A percentile compares a stretch with the other conserved stretches of the same genome.
Evolutionary conservation across 2,113 vertebrate genomes (phyloP).

Genomic region (Corvus hawaiiensis): DNA sequence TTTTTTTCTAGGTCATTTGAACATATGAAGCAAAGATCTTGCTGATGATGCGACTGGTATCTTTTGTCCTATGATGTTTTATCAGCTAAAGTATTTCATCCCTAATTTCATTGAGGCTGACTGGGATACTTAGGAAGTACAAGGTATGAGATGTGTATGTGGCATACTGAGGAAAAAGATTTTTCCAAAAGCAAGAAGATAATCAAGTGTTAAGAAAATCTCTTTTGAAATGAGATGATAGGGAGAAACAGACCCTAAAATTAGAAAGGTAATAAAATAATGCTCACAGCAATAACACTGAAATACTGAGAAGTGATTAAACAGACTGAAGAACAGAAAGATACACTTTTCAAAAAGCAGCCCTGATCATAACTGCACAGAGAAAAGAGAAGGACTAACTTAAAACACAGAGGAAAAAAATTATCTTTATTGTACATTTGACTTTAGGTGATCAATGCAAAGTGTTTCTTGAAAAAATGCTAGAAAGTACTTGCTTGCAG

Average conservation of each 20-base stretch:
- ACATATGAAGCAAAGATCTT: neutral
- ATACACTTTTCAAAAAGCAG: neutral
- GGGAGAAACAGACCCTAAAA: neutral
- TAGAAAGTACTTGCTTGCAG: neutral
- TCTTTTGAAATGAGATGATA: neutral
- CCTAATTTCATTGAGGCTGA: neutral
- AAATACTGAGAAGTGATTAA: neutral
- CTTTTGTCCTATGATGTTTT: neutral
- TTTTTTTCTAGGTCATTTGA: slow-evolving; percentile 25
- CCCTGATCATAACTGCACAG: neutral
- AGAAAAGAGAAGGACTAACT: neutral
- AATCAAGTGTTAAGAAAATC: neutral
- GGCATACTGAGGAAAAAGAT: neutral
- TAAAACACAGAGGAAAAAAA: neutral
- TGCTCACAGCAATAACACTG: neutral
- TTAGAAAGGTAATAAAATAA: neutral
- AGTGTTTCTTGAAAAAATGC: neutral
- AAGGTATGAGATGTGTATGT: neutral
- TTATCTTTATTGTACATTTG: neutral
- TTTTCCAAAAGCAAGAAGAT: neutral
- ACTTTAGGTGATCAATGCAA: neutral
- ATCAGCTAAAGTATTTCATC: neutral
- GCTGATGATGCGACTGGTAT: neutral
- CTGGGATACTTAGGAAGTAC: neutral
- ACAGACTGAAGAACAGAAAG: neutral